Evolutionary conservation across 1,140 invertebrate genomes (phyloP), one percentile per base, ranked within the genome.

Genomic region (Druon quercuslanigerum): DNA sequence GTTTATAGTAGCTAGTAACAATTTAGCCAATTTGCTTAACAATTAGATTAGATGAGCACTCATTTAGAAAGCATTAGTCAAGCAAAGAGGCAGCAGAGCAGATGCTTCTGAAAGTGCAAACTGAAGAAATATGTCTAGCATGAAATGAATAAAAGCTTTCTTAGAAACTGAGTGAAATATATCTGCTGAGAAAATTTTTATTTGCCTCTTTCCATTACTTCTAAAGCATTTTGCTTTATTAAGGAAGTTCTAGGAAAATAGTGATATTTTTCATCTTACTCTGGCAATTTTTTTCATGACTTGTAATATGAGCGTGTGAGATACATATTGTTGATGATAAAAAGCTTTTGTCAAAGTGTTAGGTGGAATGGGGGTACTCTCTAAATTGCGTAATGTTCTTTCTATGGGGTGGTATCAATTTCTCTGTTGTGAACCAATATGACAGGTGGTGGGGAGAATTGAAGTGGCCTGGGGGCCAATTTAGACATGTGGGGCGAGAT

Each of bases 121-220:
- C 17, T 56, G 7, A 6, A 66, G 60, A 66, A 40, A 25, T 25
- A 66, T 33, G 33, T 66, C 60, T 66, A 66, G 13, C 60, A 66
- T 66, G 40, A 66, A 66, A 66, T 66, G 60, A 66, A 66, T 33
- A 66, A 66, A 66, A 66, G 60, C 33, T 66, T 66, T 66, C 60
- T 66, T 40, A 66, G 33, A 66, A 66, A 66, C 60, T 46, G 40
- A 46, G 40, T 46, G 40, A 46, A 46, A 46, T 46, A 46, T 46
- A 46, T 46, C 40, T 46, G 40, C 9, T 46, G 40, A 46, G 40
- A 46, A 46, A 46, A 46, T 46, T 46, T 46, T 6, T 46, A 46
- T 46, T 46, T 9, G 25, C 57, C n/a, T 66, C 14, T 66, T 66
- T 16, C 57, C 19, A 66, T 33, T 40, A 40, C 25, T 66, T 33